Evolutionary conservation across 2,113 vertebrate genomes (phyloP).

Genomic region (Porphyrio hochstetteri): DNA sequence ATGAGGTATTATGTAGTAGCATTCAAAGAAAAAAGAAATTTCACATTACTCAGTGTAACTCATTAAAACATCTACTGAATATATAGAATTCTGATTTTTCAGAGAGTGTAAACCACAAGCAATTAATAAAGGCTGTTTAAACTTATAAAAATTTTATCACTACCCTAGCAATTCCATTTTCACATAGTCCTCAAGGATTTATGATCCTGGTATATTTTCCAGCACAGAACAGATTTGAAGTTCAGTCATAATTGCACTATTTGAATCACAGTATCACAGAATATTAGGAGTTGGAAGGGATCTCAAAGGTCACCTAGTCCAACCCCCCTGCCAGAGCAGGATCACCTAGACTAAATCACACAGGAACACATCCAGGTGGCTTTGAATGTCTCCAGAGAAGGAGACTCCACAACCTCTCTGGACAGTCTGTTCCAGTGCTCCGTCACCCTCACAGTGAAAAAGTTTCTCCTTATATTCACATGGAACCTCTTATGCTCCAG

Average conservation of each 20-base stretch:
- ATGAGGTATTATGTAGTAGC: not conserved
- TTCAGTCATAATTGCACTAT: not conserved
- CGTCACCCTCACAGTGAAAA: no score
- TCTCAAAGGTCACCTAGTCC: no score
- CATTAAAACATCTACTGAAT: not conserved
- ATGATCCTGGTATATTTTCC: conserved; percentile 1
- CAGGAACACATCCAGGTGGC: no score
- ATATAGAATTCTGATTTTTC: not conserved
- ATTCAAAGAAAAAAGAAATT: not conserved
- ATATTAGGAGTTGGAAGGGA: no score
- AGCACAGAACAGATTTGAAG: not conserved
- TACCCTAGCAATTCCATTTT: not conserved
- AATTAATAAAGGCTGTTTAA: not conserved
- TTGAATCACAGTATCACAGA: not conserved
- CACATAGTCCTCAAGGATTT: not conserved
- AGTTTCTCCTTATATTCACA: no score
- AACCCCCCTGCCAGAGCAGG: no score
- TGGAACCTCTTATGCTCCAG: no score
- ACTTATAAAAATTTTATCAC: not conserved
- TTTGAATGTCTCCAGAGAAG: no score
- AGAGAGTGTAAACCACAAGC: not conserved
- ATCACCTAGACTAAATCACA: no score
- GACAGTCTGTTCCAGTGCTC: no score
- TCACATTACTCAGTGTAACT: not conserved
- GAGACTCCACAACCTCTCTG: no score